These are phyloP conservation scores for Oreochromis aureus DNA, from an alignment of 2,113 vertebrate genomes.

Conservation along the genomic window DNA sequence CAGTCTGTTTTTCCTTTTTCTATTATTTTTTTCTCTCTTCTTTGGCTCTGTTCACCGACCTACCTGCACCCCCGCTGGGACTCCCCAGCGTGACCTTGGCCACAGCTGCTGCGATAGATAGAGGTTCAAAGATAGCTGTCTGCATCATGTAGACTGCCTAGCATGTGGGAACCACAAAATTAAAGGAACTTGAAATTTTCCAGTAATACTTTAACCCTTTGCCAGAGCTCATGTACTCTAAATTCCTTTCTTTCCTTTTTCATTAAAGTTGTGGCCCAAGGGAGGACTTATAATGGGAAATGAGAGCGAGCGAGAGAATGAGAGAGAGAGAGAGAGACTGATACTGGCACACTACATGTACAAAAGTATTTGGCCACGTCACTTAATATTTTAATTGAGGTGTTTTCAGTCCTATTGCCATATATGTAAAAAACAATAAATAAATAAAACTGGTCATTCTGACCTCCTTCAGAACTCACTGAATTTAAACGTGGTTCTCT, in stretches of 20 bases:
- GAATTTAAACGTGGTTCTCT: neutral
- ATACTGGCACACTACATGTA: neutral
- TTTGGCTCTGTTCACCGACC: neutral
- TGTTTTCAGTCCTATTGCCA: neutral
- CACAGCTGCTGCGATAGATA: neutral
- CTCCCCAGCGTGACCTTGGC: neutral
- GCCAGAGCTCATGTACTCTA: neutral
- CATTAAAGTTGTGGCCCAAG: neutral
- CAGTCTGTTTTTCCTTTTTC: neutral
- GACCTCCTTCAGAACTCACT: neutral
- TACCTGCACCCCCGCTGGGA: neutral
- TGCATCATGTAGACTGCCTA: neutral
- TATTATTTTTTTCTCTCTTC: neutral
- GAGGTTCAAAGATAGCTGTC: conserved; percentile 21
- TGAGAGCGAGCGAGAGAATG: neutral
- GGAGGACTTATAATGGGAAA: neutral
- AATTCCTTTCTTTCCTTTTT: neutral
- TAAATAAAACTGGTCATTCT: neutral
- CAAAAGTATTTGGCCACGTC: neutral
- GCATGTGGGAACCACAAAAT: neutral
- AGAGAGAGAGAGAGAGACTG: neutral
- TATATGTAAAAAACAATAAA: neutral
- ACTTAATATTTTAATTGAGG: neutral
- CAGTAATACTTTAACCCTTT: conserved; percentile 24
- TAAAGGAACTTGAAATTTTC: conserved; percentile 34